These are phyloP conservation scores for Montipora capitata DNA, from an alignment of 92 coral and sea anemone species.

Conservation along the genomic window DNA sequence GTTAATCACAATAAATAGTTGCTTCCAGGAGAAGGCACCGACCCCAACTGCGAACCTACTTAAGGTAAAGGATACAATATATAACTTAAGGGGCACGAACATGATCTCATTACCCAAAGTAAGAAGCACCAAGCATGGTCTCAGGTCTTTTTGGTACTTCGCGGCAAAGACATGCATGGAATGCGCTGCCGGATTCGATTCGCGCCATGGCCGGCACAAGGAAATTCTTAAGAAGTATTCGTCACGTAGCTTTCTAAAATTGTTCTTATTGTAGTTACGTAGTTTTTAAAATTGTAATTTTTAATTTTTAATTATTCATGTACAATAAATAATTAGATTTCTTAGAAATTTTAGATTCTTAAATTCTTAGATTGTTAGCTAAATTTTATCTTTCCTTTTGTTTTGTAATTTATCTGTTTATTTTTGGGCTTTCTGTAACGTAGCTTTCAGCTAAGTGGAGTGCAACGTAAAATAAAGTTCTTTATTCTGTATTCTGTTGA, in stretches of 20 bases:
- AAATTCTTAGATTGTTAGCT: slow-evolving; percentile 36
- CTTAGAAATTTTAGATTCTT: background rate
- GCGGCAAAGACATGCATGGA: slow-evolving; percentile 29
- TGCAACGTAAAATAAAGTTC: slow-evolving; percentile 7
- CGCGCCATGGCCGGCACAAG: slow-evolving; percentile 8
- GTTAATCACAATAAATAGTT: slow-evolving; percentile 48
- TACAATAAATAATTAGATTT: background rate
- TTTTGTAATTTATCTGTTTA: slow-evolving; percentile 16
- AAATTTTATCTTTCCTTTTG: slow-evolving; percentile 24
- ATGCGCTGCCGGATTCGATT: slow-evolving; percentile 2
- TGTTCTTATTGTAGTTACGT: slow-evolving; percentile 26
- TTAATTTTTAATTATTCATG: background rate
- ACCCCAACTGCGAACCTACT: slow-evolving; percentile 9
- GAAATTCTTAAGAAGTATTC: slow-evolving; percentile 20
- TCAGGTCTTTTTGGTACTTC: slow-evolving; percentile 27
- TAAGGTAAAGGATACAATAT: background rate
- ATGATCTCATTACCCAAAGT: slow-evolving; percentile 44
- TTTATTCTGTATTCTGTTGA: too few relatives aligned
- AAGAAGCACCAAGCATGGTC: slow-evolving; percentile 44
- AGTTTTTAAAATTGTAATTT: background rate
- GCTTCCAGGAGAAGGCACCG: slow-evolving; percentile 46
- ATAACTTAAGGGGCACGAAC: slow-evolving; percentile 39
- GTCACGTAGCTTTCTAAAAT: slow-evolving; percentile 8
- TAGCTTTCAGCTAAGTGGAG: slow-evolving; percentile 38
- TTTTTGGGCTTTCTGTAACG: slow-evolving; percentile 38